Conservation (phyloP, 2,797 vertebrate species). For the Pogonophryne albipinna region DNA sequence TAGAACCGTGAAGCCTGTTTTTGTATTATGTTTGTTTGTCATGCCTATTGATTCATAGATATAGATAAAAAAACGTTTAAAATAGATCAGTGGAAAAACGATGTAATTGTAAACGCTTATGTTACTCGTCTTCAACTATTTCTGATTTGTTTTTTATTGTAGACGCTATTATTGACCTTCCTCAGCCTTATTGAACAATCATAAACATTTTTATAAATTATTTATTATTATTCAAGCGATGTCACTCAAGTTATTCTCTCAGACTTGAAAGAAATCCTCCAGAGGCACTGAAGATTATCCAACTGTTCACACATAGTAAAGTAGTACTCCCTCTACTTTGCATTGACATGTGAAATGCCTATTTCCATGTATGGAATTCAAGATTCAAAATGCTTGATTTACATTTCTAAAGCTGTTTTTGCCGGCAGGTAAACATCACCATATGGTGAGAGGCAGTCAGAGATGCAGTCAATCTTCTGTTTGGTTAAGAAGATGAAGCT, state of each 20-base stretch:
- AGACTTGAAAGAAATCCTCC: neutral
- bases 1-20: too few species aligned
- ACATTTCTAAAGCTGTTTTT: neutral
- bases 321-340: neutral
- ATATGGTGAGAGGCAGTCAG: slow-evolving; percentile 23
- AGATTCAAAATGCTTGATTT: slow-evolving; percentile 6
- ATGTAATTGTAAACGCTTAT: too few species aligned
- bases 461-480: neutral
- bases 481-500: slow-evolving; percentile 12
- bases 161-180: too few species aligned
- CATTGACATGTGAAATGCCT: slow-evolving; percentile 8
- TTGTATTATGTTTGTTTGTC: too few species aligned
- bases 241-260: too few species aligned
- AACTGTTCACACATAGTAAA: slow-evolving; percentile 10
- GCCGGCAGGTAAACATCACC: slow-evolving; percentile 8
- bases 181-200: too few species aligned
- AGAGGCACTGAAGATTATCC: neutral
- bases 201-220: too few species aligned
- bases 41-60: too few species aligned
- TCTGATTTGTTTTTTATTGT: too few species aligned
- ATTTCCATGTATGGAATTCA: neutral
- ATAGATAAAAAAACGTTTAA: too few species aligned
- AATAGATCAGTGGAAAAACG: too few species aligned
- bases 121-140: neutral
- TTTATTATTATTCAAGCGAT: too few species aligned